A percentile compares a stretch with the other conserved stretches of the same genome.
These are phyloP conservation scores for Lethrus apterus DNA, from an alignment of 1,140 invertebrate species.

Conservation along the genomic window DNA sequence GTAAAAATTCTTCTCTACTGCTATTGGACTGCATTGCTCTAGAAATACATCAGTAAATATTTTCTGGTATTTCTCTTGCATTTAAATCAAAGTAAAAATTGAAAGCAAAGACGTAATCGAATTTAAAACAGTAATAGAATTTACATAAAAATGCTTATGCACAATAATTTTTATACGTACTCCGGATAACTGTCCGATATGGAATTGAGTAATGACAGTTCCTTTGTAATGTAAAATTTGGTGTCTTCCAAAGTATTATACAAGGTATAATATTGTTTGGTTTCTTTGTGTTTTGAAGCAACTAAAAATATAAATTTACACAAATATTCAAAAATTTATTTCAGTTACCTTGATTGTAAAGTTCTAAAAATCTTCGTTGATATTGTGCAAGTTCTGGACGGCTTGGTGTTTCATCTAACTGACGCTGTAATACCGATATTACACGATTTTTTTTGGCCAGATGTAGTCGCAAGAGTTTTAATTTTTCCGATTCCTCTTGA, in stretches of 20 bases:
- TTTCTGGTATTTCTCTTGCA: background rate
- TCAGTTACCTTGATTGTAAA: conserved; percentile 84
- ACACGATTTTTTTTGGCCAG: conserved; percentile 77
- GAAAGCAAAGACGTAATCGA: background rate
- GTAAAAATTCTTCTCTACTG: conserved; percentile 77
- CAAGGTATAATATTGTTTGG: conserved; percentile 93
- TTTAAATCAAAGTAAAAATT: too few species aligned
- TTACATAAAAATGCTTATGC: too few species aligned
- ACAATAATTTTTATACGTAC: conserved; percentile 66
- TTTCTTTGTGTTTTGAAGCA: conserved; percentile 89
- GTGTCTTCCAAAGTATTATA: conserved; percentile 95
- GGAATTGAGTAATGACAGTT: conserved; percentile 86
- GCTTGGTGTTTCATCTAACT: conserved; percentile 85
- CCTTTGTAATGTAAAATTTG: conserved; percentile 84
- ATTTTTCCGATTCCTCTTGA: conserved; percentile 50
- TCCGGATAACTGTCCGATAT: conserved; percentile 88
- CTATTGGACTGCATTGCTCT: conserved; percentile 62
- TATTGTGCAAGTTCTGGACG: conserved; percentile 91
- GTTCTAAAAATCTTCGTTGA: conserved; percentile 88
- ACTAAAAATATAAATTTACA: conserved; percentile 55
- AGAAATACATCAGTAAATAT: conserved; percentile 18
- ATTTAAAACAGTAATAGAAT: too few species aligned
- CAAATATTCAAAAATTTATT: conserved; percentile 5
- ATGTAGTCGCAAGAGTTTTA: conserved; percentile 52
- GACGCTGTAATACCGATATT: conserved; percentile 67